Conservation (phyloP, 1,140 invertebrate genomes). For the Drosophila auraria region DNA sequence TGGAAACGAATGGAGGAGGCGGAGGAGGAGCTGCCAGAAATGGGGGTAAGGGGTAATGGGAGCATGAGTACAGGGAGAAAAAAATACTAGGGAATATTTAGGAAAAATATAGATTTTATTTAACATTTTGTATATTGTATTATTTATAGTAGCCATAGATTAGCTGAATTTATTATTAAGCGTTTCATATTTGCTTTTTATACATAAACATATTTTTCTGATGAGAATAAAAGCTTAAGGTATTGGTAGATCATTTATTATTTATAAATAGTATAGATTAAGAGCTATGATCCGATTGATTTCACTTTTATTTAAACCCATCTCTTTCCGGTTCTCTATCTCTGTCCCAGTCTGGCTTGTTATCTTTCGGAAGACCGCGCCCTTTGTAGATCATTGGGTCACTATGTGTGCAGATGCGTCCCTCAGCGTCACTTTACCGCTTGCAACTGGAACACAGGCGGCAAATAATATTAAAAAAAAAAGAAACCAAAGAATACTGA, state of each 20-base stretch:
- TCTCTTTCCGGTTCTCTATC: constrained; percentile 18
- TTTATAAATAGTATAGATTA: neutral
- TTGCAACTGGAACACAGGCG: constrained; percentile 64
- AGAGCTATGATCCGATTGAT: constrained; percentile 50
- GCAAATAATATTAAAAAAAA: constrained; percentile 1
- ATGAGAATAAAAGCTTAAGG: neutral
- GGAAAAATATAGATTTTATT: neutral
- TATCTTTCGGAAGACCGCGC: constrained; percentile 56
- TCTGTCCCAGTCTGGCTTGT: constrained; percentile 13
- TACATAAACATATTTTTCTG: neutral
- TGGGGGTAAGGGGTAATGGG: constrained; percentile 18
- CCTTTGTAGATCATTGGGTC: constrained; percentile 83
- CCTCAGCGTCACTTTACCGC: constrained; percentile 74
- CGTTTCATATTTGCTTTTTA: neutral
- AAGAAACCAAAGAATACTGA: constrained; percentile 14
- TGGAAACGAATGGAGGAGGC: constrained; percentile 64
- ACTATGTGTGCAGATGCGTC: constrained; percentile 54
- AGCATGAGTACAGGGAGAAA: constrained; percentile 35
- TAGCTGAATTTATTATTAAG: neutral
- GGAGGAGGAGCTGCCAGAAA: constrained; percentile 28
- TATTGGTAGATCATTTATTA: neutral
- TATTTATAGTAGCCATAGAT: neutral
- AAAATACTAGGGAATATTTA: neutral
- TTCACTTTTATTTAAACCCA: constrained; percentile 52
- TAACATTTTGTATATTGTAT: neutral